Conservation (phyloP, 2,113 vertebrate genomes). For the Scytalopus superciliaris region DNA sequence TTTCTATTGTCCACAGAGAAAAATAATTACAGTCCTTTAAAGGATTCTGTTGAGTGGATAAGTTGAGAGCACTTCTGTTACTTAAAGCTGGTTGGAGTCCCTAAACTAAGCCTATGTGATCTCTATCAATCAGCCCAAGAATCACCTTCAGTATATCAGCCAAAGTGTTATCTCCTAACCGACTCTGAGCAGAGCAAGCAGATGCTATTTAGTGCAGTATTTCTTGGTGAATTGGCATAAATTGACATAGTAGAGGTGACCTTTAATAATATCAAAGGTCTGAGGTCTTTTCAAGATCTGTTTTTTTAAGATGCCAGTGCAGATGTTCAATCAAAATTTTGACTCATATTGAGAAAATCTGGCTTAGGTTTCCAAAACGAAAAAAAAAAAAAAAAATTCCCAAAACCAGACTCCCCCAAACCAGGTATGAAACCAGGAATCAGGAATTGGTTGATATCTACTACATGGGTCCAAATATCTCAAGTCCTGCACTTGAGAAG, state of each 20-base stretch:
- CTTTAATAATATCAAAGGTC: no score
- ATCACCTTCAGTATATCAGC: conserved; percentile 8
- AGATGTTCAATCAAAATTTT: background rate
- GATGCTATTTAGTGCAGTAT: background rate
- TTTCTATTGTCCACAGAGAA: background rate
- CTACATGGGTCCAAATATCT: background rate
- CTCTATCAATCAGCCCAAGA: conserved; percentile 13
- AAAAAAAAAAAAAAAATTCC: background rate
- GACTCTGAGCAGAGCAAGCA: background rate
- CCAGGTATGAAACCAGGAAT: background rate
- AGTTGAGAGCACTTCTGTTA: background rate
- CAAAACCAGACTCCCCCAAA: background rate
- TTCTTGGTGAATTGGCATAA: background rate
- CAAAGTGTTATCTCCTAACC: conserved; percentile 8
- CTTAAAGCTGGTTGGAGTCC: conserved; percentile 3
- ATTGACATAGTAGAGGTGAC: background rate
- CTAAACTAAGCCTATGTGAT: conserved; percentile 26
- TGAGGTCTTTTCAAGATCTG: background rate
- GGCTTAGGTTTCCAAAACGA: background rate
- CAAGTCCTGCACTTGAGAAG: background rate
- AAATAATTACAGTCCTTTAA: conserved; percentile 14
- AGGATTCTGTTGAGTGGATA: background rate
- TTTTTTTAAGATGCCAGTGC: background rate
- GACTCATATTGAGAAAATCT: background rate
- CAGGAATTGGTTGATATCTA: background rate